Percentiles rank a stretch among this genome's conserved stretches.
Conservation (phyloP, 2,113 vertebrate species). For the Oriolus oriolus region DNA sequence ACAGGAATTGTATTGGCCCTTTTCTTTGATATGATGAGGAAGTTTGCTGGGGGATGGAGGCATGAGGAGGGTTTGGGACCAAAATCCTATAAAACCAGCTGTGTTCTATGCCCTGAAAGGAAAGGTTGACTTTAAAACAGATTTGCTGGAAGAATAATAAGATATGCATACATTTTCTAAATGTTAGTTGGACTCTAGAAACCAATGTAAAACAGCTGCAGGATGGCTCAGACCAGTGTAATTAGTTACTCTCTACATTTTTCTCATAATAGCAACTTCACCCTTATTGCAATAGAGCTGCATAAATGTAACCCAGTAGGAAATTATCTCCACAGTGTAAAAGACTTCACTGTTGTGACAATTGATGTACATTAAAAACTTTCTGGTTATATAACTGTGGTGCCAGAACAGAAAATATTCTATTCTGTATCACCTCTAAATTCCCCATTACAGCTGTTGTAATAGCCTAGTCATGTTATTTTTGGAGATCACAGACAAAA, state of each 20-base stretch:
- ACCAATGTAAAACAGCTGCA: not conserved
- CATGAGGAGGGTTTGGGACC: not conserved
- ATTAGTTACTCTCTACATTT: not conserved
- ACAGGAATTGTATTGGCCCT: not conserved
- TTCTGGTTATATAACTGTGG: not conserved
- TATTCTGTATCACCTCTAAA: not conserved
- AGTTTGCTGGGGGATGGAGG: rapidly evolving
- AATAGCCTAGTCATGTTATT: not conserved
- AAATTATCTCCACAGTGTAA: not conserved
- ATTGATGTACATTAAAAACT: not conserved
- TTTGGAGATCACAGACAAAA: not conserved
- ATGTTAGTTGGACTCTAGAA: not conserved
- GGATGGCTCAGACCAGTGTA: not conserved
- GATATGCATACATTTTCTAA: not conserved
- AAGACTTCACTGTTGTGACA: not conserved
- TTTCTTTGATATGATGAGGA: not conserved
- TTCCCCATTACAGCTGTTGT: not conserved
- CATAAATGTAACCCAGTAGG: not conserved
- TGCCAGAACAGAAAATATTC: not conserved
- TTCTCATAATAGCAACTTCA: not conserved
- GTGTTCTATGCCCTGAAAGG: not conserved
- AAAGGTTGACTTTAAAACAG: not conserved
- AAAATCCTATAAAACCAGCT: not conserved
- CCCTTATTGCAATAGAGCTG: not conserved
- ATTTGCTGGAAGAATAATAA: not conserved